Base-by-base conservation (phyloP, 2,888 invertebrate genomes). In the Caenorhabditis sinica region DNA sequence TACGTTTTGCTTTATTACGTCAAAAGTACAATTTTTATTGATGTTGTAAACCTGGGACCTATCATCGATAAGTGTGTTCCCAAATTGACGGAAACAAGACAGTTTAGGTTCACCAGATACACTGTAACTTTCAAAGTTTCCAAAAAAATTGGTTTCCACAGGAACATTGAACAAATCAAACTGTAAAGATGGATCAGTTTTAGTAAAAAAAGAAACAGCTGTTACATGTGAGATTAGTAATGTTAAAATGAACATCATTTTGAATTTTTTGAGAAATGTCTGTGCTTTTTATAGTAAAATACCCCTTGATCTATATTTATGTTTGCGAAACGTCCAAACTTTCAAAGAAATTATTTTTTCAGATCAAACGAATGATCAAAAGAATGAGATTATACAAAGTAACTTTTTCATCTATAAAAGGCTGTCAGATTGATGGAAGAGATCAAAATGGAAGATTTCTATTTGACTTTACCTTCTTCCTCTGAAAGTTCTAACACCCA, bases 81-180 rank as follows among this genome's bases (percentile, higher is more conserved):
- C 60, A 60, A 60, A 33, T 30, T 60, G 60, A 33, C n/a, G 30
- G 33, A 60, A 60, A 60, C 30, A 20, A 17, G 33, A 15, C 28
- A 60, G 60, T 33, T 33, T 33, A 33, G 60, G 60, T 33, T 60
- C n/a, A 30, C 60, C 60, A 60, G n/a, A 60, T n/a, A 33, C n/a
- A 33, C 4, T 33, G 60, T 60, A 60, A 1, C 60, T 30, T 60
- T 17, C 20, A n/a, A 60, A 60, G 15, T 60, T 3, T 33, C 60
- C 60, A 33, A 33, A 60, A 33, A 33, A 33, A 30, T 60, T 60
- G 11, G 30, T 33, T n/a, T 60, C 60, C n/a, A n/a, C n/a, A 4
- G 60, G 60, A n/a, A 60, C n/a, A 33, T 60, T 60, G 60, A 60
- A 60, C 17, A 60, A 1, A 33, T 60, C 60, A 60, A 60, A 60